These are phyloP conservation scores for Diogma glabrata DNA, from an alignment of 2,888 invertebrate genomes.

Conservation along the genomic window DNA sequence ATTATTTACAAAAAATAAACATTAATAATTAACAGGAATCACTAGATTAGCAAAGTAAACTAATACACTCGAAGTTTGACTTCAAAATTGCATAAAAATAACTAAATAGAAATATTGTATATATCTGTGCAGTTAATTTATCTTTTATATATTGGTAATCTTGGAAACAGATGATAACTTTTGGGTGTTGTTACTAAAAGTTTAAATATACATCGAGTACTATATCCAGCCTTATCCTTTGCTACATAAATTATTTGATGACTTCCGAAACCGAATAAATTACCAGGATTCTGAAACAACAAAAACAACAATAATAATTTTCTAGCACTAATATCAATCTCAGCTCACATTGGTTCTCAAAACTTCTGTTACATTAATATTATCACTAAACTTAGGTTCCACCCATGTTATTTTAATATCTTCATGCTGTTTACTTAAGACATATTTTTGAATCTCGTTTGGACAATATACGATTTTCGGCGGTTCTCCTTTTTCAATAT, in stretches of 20 bases:
- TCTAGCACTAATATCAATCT: not conserved
- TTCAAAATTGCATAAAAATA: too few species aligned
- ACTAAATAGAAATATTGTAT: too few species aligned
- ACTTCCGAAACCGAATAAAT: slow-evolving; percentile 34
- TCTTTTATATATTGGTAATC: too few species aligned
- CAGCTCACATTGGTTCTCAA: slow-evolving; percentile 34
- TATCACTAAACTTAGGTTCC: slow-evolving; percentile 40
- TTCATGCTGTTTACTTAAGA: slow-evolving; percentile 18
- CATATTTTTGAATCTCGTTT: slow-evolving; percentile 23
- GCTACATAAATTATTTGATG: slow-evolving; percentile 40
- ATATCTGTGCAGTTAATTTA: too few species aligned
- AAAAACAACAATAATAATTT: not conserved
- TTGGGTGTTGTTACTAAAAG: slow-evolving; percentile 19
- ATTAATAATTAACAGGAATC: too few species aligned
- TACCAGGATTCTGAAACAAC: slow-evolving; percentile 36
- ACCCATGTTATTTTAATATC: slow-evolving; percentile 33
- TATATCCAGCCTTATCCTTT: slow-evolving; percentile 38
- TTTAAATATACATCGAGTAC: slow-evolving; percentile 38
- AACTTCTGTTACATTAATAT: slow-evolving; percentile 36
- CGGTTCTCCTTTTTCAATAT: slow-evolving; percentile 35
- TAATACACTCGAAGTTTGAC: too few species aligned
- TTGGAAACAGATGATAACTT: too few species aligned
- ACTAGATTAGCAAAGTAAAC: too few species aligned
- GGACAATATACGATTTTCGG: slow-evolving; percentile 40
- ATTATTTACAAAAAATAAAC: too few species aligned